Conservation (phyloP, 2,888 invertebrate species). For the Pheosia tremula region DNA sequence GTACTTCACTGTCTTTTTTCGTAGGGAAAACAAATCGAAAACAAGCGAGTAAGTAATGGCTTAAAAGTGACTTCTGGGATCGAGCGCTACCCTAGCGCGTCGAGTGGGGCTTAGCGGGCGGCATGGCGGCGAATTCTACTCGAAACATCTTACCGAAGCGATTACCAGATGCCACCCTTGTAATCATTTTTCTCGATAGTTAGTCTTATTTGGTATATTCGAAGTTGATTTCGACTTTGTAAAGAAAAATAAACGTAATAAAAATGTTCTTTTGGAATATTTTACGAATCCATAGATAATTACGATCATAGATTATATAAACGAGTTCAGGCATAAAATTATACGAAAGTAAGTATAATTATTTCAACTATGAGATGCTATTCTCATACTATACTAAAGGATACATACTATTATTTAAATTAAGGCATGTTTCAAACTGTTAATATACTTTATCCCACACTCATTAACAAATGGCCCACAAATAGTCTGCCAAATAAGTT, state of each 20-base stretch:
- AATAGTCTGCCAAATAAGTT: too few relatives aligned
- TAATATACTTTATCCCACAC: too few relatives aligned
- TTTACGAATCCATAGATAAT: background rate
- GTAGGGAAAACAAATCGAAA: slow-evolving; percentile 75
- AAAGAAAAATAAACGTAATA: background rate
- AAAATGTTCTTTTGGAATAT: background rate
- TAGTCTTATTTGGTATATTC: slow-evolving; percentile 16
- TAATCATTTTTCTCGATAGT: slow-evolving; percentile 50
- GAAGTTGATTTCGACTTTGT: slow-evolving; percentile 15
- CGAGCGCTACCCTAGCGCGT: slow-evolving; percentile 46
- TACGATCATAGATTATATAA: too few relatives aligned
- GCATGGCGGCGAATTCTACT: slow-evolving; percentile 23
- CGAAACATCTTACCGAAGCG: slow-evolving; percentile 48
- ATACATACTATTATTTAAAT: too few relatives aligned
- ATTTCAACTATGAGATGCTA: too few relatives aligned
- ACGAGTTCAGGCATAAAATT: too few relatives aligned
- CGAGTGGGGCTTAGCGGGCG: slow-evolving; percentile 41
- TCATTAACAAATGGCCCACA: too few relatives aligned
- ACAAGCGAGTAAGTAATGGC: slow-evolving; percentile 80
- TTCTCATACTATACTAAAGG: too few relatives aligned
- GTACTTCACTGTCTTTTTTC: slow-evolving; percentile 74
- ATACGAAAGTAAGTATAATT: too few relatives aligned
- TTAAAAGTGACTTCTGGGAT: slow-evolving; percentile 74
- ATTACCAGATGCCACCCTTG: slow-evolving; percentile 45
- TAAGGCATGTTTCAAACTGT: too few relatives aligned